A percentile compares a stretch with the other conserved stretches of the same genome.
phyloP scores from a whole-genome alignment of 1,140 invertebrate genomes.

The Aphaenogaster ashmeadi region DNA sequence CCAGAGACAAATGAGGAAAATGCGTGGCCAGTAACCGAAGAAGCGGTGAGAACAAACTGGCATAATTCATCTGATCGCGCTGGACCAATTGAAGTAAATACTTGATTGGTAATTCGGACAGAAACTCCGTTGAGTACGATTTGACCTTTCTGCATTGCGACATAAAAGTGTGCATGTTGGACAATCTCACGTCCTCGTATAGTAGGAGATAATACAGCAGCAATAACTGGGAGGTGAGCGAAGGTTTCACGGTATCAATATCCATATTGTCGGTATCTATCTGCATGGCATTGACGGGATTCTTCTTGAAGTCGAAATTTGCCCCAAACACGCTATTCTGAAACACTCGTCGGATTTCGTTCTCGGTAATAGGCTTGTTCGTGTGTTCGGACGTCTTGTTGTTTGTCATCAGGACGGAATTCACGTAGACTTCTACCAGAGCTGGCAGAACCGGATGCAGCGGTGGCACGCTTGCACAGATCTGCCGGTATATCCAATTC shows the following conservation, averaged over 20 bases:
- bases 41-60: conserved; percentile 94
- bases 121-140: conserved; percentile 95
- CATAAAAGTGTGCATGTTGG: conserved; percentile 92
- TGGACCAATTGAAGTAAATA: conserved; percentile 97
- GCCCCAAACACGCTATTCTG: conserved; percentile 92
- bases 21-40: conserved; percentile 96
- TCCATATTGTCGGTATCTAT: conserved; percentile 88
- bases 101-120: conserved; percentile 97
- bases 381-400: conserved; percentile 92
- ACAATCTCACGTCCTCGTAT: conserved; percentile 96
- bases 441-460: conserved; percentile 97
- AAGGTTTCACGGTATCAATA: conserved; percentile 89
- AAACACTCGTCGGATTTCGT: conserved; percentile 96
- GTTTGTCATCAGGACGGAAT: conserved; percentile 95
- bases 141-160: conserved; percentile 93
- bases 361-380: conserved; percentile 96
- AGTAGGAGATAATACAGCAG: conserved; percentile 97
- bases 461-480: conserved; percentile 94
- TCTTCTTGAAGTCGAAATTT: conserved; percentile 89
- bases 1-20: conserved; percentile 97
- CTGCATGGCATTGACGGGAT: conserved; percentile 84
- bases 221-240: conserved; percentile 95
- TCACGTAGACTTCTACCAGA: conserved; percentile 98
- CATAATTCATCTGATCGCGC: conserved; percentile 96
- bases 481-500: conserved; percentile 98